Evolutionary conservation across 2,797 vertebrate genomes (phyloP), one percentile per base, ranked within the genome.

Genomic region (Enteromius unitaeniatus): DNA sequence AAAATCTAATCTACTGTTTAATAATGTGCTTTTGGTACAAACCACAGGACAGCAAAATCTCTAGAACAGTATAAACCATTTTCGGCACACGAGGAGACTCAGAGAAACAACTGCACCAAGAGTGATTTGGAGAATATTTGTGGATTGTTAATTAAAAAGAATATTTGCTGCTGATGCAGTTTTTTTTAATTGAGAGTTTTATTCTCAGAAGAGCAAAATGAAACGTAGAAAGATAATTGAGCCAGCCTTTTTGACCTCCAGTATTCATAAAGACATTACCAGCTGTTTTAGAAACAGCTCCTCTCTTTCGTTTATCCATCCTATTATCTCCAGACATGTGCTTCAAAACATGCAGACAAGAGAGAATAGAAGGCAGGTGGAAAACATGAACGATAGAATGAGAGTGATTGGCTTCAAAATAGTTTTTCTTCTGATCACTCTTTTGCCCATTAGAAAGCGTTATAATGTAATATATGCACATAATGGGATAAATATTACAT

Each of bases 1-100:
- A 82, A 76, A 76, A 76, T 68, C 72, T 0, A 55, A 82, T 75
- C 72, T 53, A 67, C n/a, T 55, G 72, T 67, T 67, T 53, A 80
- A 80, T 82, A 67, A 76, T 65, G 72, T 31, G 60, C 62, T 82
- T 82, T 73, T 53, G 9, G 15, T 37, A 28, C 45, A 67, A 79
- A 67, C 26, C 19, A 79, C 58, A 47, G 23, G 15, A 28, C 21
- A 28, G 55, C 9, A 10, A 78, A 62, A 58, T 26, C 75, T 62
- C 15, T 64, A 19, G 37, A 64, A 62, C 75, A 78, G 23, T 4
- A n/a, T 21, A 74, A 60, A 77, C 55, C 34, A 4, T 34, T 60
- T 73, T 42, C 21, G 42, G n/a, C n/a, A 77, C 23, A 40, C 10
- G 21, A 42, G 19, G 15, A 13, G 8, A 64, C 58, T 31, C 23